Base-by-base conservation (phyloP, 2,888 invertebrate species). In the Antheraea yamamai region DNA sequence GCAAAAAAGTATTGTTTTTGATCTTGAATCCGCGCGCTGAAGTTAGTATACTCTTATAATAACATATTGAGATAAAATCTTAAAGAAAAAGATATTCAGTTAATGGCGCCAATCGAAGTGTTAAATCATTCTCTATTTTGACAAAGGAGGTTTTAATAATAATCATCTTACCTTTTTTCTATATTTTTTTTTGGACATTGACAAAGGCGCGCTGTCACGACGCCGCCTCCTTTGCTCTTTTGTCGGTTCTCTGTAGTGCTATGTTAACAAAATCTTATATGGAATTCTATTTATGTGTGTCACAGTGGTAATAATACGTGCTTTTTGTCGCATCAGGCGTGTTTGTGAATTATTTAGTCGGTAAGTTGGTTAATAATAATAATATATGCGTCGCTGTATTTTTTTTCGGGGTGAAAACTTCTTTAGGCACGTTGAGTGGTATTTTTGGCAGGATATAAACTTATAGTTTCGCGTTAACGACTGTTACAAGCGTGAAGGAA, bases 51-150 rank as follows among this genome's bases (percentile, higher is more conserved):
- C 64, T 10, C 16, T 16, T 66, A 66, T 23, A 73, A 76, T 72
- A 72, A 73, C 66, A 75, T 75, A 61, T 68, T 10, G 26, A 20
- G 75, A 75, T 75, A 78, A 75, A 78, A 80, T 77, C 76, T 74
- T 26, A 73, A 76, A 78, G 74, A 52, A 73, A 76, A 75, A 78
- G 75, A 73, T 74, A 82, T 39, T 80, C 79, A 81, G 64, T 79
- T 77, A 84, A 86, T 87, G 91, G 92, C 91, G 92, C 91, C 91
- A 88, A 89, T 77, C 87, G 87, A 83, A 81, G 90, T 91, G 92
- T 92, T 89, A 92, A 91, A 89, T 80, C 86, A 84, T 78, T 84
- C 83, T 79, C 81, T 89, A 87, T 90, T 90, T 86, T 88, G 89
- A 91, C 90, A 90, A 92, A 89, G 82, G 87, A 87, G 87, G 88